Conservation (phyloP, 1,140 invertebrate genomes). For the Pantala flavescens region DNA sequence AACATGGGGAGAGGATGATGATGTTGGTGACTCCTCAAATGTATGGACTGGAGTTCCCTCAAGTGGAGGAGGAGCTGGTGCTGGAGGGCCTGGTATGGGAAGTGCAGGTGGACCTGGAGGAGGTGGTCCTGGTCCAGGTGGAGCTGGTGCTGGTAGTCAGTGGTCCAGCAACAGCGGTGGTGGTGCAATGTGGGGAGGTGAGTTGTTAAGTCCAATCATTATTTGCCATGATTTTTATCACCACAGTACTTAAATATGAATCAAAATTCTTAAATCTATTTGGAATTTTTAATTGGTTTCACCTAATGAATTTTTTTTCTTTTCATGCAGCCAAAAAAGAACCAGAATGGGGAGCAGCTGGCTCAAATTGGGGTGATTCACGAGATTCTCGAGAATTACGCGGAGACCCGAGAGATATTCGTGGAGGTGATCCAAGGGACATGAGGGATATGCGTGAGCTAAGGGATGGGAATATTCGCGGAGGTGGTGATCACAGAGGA, state of each 20-base stretch:
- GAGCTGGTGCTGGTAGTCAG: constrained; percentile 16
- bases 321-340: background rate
- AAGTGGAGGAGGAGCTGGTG: constrained; percentile 30
- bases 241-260: too few relatives aligned
- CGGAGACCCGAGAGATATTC: constrained; percentile 17
- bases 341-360: background rate
- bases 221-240: too few relatives aligned
- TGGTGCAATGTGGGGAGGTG: constrained; percentile 22
- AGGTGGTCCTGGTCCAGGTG: constrained; percentile 20
- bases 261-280: too few relatives aligned
- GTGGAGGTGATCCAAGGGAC: constrained; percentile 31
- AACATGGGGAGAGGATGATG: constrained; percentile 90
- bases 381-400: constrained; percentile 25
- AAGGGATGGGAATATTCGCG: background rate
- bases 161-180: constrained; percentile 10
- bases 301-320: too few relatives aligned
- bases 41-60: constrained; percentile 62
- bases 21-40: constrained; percentile 52
- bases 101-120: constrained; percentile 34
- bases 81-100: constrained; percentile 26
- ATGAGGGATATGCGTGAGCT: constrained; percentile 14
- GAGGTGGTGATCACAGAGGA: constrained; percentile 46
- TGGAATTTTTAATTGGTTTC: too few relatives aligned
- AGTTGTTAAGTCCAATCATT: too few relatives aligned
- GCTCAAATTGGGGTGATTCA: constrained; percentile 43